Base-by-base conservation (phyloP, 2,888 invertebrate genomes). In the Cheilosia vernalis region DNA sequence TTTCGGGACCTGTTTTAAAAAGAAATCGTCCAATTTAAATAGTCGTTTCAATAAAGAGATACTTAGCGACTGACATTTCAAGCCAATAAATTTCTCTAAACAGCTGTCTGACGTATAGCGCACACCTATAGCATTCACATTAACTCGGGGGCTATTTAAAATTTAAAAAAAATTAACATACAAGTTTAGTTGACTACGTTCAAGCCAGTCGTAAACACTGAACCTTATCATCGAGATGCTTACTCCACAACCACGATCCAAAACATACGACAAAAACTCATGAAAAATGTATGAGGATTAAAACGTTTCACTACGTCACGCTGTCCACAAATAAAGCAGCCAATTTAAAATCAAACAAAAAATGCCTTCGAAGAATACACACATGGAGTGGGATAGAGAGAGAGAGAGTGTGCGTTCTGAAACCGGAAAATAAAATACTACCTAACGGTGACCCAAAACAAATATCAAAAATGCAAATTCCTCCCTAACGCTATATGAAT, bases 401-500 rank as follows among this genome's bases (percentile, higher is more conserved):
- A 17, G 27, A 33, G 60, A 13, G 53, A 24, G 17, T 9, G 3
- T 15, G 21, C 49, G 51, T 42, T 64, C 47, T 17, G 40, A 37
- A 37, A 78, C 78, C 61, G 60, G 63, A 30, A 30, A 7, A 30
- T 9, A 7, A 6, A 9, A 30, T 73, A 78, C 24, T 24, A 67
- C 72, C 40, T 24, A 56, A 4, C 17, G 19, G 3, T n/a, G n/a
- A 33, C 9, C 30, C 30, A 30, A 30, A 7, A 24, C 9, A 19
- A 63, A 64, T 58, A 64, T 74, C 60, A 55, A 79, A 84, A 79
- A 84, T 84, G 73, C 73, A 79, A 79, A 84, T 83, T 58, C 44
- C n/a, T n/a, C n/a, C 61, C 37, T 58, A 58, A 55, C 44, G 51
- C 67, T 83, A 83, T 83, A 83, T 83, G 73, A 79, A 83, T 83